Evolutionary conservation across 2,797 vertebrate genomes (phyloP), one percentile per base, ranked within the genome.

Genomic region (Typhlichthys eigenmanni): DNA sequence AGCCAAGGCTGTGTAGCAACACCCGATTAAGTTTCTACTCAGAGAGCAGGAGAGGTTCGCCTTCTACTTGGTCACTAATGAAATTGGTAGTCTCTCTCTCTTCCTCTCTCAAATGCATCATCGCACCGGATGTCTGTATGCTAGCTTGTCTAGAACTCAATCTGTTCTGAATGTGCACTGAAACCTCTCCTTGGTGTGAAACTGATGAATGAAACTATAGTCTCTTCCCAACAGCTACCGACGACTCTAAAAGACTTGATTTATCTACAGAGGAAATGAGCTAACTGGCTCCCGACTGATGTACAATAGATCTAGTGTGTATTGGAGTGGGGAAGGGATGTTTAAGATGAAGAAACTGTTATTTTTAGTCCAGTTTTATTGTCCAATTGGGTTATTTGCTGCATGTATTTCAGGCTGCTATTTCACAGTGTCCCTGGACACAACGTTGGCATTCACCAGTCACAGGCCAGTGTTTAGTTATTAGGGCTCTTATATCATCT

Each of bases 41-140:
- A 11, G 60, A 32, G 58, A 5, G 53, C 47, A 47, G 63, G 55
- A 63, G 62, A 52, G 65, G 66, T 76, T 74, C 78, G 66, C 12
- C 69, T 65, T 83, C 85, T 81, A 79, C 85, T 69, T 84, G 76
- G 76, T 78, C 82, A 55, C 75, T 88, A 92, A 91, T 91, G 85
- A 91, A 91, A 93, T 89, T 88, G 62, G 86, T 85, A 86, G 87
- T 84, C 72, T 84, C 81, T 86, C 71, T 56, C 65, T 50, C 46
- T 53, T 53, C 16, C 14, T 19, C 19, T 19, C 19, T 19, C 19
- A 19, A 19, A 19, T 19, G 19, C 19, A 19, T 19, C 2, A 2
- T 19, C 19, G 19, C 19, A 80, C 76, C 75, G 65, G 80, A 88
- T 65, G 71, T 83, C 72, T 79, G 68, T 82, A 83, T 79, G 81